Evolutionary conservation across 1,140 invertebrate species (phyloP), one percentile per base, ranked within the genome.

Genomic region (Caenorhabditis brenneri): DNA sequence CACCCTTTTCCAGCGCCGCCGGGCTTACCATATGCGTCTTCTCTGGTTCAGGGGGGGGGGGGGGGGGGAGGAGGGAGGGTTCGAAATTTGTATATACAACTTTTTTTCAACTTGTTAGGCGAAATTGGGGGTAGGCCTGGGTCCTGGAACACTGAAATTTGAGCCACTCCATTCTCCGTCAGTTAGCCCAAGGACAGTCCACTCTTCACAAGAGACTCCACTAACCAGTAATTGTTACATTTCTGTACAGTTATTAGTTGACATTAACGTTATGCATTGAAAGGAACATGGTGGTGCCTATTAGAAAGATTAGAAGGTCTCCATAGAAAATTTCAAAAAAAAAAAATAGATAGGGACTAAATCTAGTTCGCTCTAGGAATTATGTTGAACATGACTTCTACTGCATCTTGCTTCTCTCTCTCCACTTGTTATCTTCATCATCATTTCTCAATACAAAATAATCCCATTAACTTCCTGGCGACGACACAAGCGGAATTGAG

Each of bases 231-330:
- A 19, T 65, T 39, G 36, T 42, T 16, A 74, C 36, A 46, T 19
- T 5, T 51, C 0, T 24, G n/a, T 42, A 74, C 36, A 74, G 65
- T 74, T 74, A 74, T 74, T 74, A 74, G 65, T 74, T 74, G 65
- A 74, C 65, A 74, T 74, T 74, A 74, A 24, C 31, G n/a, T 33
- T 36, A 51, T 58, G 55, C 19, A 10, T 16, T 5, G 27, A n/a
- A 39, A 15, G 7, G 58, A 27, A 27, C 29, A 19, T 16, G 24
- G 24, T 4, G 36, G 33, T 12, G 31, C 7, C 36, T 10, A 74
- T 46, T 74, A 74, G n/a, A 51, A 19, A 4, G 48, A 19, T n/a
- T 2, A 10, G 48, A 19, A 51, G 48, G 12, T 51, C 39, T 12
- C 49, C 49, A 16, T 51, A n/a, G 49, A 51, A 42, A 42, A n/a